phyloP scores from a whole-genome alignment of 2,113 vertebrate genomes.

The Gallinago media region DNA sequence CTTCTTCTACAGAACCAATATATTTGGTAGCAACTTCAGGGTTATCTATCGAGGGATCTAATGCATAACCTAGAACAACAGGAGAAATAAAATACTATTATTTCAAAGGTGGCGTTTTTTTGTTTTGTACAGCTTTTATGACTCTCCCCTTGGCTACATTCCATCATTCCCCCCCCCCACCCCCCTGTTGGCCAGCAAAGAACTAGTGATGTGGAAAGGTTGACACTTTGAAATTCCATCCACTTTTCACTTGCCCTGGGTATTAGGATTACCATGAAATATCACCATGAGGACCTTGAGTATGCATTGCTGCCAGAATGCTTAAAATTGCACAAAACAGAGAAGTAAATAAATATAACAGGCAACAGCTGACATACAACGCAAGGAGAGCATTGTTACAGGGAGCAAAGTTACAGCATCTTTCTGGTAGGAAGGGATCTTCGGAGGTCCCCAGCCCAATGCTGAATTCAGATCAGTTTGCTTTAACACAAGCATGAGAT shows the following conservation, averaged over 20 bases:
- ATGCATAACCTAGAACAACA: constrained; percentile 87
- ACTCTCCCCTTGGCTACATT: neutral
- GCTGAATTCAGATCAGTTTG: neutral
- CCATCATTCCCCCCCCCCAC: too few species aligned
- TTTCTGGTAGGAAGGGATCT: neutral
- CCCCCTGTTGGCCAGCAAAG: neutral
- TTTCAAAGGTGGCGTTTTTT: neutral
- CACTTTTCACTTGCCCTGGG: neutral
- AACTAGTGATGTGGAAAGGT: neutral
- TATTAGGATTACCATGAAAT: neutral
- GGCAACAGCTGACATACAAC: neutral
- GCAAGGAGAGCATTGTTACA: neutral
- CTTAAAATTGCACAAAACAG: neutral
- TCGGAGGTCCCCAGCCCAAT: neutral
- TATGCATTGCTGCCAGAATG: neutral
- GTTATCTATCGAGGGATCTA: constrained; percentile 94
- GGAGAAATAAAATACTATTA: neutral
- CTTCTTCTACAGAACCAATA: constrained; percentile 95
- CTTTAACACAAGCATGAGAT: neutral
- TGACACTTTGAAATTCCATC: neutral
- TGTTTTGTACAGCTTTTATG: neutral
- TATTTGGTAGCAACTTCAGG: constrained; percentile 84
- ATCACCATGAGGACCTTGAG: neutral
- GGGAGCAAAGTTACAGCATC: neutral
- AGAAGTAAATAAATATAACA: neutral